Percentiles rank a stretch among this genome's conserved stretches.
Evolutionary conservation across 2,888 invertebrate species (phyloP).

Genomic region (Sacculina carcini): DNA sequence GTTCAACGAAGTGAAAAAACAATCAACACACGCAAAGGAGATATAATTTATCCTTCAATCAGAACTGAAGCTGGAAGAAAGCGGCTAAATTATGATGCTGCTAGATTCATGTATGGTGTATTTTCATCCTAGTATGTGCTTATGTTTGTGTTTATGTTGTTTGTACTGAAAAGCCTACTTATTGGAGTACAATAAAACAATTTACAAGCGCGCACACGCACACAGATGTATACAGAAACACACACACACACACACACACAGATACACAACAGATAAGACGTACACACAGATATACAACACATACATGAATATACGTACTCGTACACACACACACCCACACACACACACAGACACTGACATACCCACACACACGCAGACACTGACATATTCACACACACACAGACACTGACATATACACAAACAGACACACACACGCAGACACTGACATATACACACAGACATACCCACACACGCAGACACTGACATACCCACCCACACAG

Average conservation of each 20-base stretch:
- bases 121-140: no score
- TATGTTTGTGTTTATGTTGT: no score
- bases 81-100: no score
- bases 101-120: no score
- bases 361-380: neutral
- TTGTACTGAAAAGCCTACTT: no score
- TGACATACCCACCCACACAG: neutral
- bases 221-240: neutral
- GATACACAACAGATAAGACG: neutral
- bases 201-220: neutral
- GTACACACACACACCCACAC: neutral
- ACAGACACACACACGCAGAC: neutral
- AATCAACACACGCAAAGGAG: no score
- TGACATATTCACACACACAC: neutral
- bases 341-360: neutral
- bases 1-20: no score
- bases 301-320: neutral
- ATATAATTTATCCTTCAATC: no score
- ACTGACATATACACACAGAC: neutral
- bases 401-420: neutral
- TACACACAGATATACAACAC: neutral
- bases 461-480: neutral
- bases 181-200: no score
- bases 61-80: no score
- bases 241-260: neutral